phyloP scores from a whole-genome alignment of 2,113 vertebrate species.

The Epinephelus fuscoguttatus region DNA sequence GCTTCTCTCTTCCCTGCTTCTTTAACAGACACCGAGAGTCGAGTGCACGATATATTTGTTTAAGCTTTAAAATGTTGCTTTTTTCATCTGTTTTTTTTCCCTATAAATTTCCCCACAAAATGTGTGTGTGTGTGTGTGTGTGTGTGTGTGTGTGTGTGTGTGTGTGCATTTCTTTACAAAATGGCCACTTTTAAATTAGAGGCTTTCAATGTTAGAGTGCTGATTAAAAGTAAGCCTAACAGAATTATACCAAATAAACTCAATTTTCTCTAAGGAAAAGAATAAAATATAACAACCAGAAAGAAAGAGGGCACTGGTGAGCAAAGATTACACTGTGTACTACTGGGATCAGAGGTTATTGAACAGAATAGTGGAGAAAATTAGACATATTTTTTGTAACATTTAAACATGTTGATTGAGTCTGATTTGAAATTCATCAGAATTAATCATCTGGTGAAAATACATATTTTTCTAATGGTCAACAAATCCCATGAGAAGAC shows the following conservation, averaged over 20 bases:
- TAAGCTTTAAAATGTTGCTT: conserved; percentile 58
- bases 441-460: background rate
- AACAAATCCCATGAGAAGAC: too few species aligned
- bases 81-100: conserved; percentile 2
- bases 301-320: conserved; percentile 14
- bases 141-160: background rate
- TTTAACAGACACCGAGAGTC: conserved; percentile 69
- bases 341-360: conserved; percentile 7
- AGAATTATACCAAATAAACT: conserved; percentile 45
- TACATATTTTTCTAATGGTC: too few species aligned
- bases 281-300: conserved; percentile 7
- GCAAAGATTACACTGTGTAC: conserved; percentile 4
- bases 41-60: conserved; percentile 74
- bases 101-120: conserved; percentile 1
- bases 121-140: background rate
- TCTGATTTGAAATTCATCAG: conserved; percentile 3
- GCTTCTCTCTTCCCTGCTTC: conserved; percentile 69
- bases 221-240: conserved; percentile 62
- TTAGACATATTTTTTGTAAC: background rate
- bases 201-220: conserved; percentile 47
- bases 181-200: conserved; percentile 53
- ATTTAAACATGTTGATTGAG: background rate
- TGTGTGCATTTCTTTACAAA: conserved; percentile 17
- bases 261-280: conserved; percentile 23
- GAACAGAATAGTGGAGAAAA: background rate